Evolutionary conservation across 2,113 vertebrate species (phyloP), one percentile per base, ranked within the genome.

Genomic region (Pipa parva): DNA sequence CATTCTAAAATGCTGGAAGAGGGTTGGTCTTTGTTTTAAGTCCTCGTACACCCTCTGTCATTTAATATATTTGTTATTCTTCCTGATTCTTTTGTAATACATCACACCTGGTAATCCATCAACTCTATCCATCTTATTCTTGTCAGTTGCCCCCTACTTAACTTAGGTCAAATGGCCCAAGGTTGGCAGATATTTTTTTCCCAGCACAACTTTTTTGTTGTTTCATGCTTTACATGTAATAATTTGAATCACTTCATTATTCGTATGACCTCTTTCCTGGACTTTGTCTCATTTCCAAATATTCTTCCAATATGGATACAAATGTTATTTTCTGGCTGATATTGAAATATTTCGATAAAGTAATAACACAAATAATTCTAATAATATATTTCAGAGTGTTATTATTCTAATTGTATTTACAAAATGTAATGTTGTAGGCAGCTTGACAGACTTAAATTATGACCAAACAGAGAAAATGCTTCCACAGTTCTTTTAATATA

Each of bases 81-180:
- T 46, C 20, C 21, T 24, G 18, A 22, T 49, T 24, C 21, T 24
- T 24, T 24, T 49, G 21, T 24, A 21, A 49, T 24, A 49, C 20
- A 22, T 49, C 46, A 49, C 46, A 49, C 46, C 21, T 49, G 18
- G 20, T 49, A 49, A 49, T 49, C 46, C 46, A 24, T 49, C 46
- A 49, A 12, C 21, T 20, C 46, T 7, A 49, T 49, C 46, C 18
- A 49, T 49, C 46, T 22, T 24, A 21, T 22, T 13, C 18, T 22
- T 49, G 46, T 49, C 46, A 22, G 18, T 4, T 7, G 8, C 46
- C 46, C 21, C 18, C 20, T 20, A 20, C 21, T 11, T 49, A 8
- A 13, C 20, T 22, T 24, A 49, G 18, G 20, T 49, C 46, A 49
- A 49, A 22, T 12, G 21, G 21, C 9, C 21, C 18, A 3, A 18